Conservation (phyloP, 2,113 vertebrate genomes). For the chimpanzee (Pan troglodytes) region NHGRI_mPanTro3-v2.1_pri NC_086016.1:35772001-35772500, state of each 20-base stretch:
- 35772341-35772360: accelerated
- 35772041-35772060: background rate
- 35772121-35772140: background rate
- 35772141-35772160: background rate
- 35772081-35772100: background rate
- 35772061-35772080: background rate
- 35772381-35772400: background rate
- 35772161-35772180: background rate
- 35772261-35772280: too few relatives aligned
- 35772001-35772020: background rate
- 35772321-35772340: accelerated
- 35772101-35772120: background rate
- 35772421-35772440: background rate
- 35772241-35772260: background rate
- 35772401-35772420: too few relatives aligned
- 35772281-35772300: background rate
- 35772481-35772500: background rate
- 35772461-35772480: background rate
- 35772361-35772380: background rate
- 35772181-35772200: background rate
- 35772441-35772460: background rate
- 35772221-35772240: background rate
- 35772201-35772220: background rate
- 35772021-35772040: accelerated
- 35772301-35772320: background rate